Conservation (phyloP, 2,113 vertebrate species). For the Mormoops blainvillei region DNA sequence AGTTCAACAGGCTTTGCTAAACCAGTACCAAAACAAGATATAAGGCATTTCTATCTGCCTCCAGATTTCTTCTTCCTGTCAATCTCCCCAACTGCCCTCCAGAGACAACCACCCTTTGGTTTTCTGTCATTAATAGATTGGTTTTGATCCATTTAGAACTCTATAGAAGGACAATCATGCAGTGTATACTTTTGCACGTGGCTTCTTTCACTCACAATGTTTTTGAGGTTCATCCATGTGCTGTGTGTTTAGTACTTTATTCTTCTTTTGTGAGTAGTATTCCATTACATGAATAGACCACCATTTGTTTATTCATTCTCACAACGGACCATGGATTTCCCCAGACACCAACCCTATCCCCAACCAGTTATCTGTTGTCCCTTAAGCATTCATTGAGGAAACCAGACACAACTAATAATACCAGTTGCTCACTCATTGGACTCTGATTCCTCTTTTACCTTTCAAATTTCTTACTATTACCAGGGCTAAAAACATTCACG, state of each 20-base stretch:
- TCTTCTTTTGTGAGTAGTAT: neutral
- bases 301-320: neutral
- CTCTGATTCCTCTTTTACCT: neutral
- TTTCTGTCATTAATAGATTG: neutral
- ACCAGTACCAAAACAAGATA: neutral
- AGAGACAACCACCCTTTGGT: neutral
- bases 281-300: neutral
- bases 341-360: neutral
- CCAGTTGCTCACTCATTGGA: neutral
- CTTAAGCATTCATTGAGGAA: neutral
- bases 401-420: neutral
- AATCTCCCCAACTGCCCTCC: rapidly evolving
- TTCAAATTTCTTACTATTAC: neutral
- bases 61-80: neutral
- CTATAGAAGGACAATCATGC: neutral
- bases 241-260: neutral
- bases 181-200: neutral
- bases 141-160: neutral
- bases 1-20: neutral
- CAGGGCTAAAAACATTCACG: neutral
- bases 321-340: neutral
- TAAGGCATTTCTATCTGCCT: neutral
- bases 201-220: neutral
- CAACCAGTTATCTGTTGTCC: neutral
- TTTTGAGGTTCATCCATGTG: neutral